Evolutionary conservation across 2,888 invertebrate genomes (phyloP), one percentile per base, ranked within the genome.

Genomic region (Homarus gammarus): DNA sequence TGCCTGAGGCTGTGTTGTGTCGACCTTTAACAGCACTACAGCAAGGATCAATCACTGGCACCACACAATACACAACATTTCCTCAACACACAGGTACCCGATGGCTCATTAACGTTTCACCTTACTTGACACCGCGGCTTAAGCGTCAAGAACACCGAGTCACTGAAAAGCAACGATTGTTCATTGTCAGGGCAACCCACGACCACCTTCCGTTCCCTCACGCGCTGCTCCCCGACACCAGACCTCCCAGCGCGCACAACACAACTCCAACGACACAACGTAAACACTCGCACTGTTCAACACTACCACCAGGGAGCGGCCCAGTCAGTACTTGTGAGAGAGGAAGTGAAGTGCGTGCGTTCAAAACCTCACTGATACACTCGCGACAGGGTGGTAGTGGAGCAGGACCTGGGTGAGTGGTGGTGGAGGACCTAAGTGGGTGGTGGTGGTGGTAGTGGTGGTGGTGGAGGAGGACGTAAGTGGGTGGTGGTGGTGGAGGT

Each of bases 381-480:
- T 22, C 64, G 64, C 64, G 64, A 64, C 27, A 12, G 44, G 64
- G 27, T 22, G 56, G 18, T 56, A 56, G 33, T 27, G 79, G 56
- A 22, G 77, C 31, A 49, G 77, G 44, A 31, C 40, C n/a, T 38
- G 44, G 22, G 38, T 36, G 12, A 36, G 70, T 36, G 51, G 31
- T 15, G 56, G 36, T 27, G 36, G 56, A 33, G 38, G 73, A 44
- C 84, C 31, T 44, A 61, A 68, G 44, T 40, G 82, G 31, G 82
- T 68, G 68, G 82, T 70, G 82, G 68, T 82, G 82, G 82, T 82
- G 81, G 56, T 70, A 70, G 82, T 70, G 68, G 82, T 70, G 82
- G 68, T 82, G 82, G 82, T 82, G 81, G 56, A 73, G 49, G 51
- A 51, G 36, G 51, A 73, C 38, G 12, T 56, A 18, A 18, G 77